Percentiles rank a stretch among this genome's conserved stretches.
Evolutionary conservation across 2,113 vertebrate species (phyloP).

Genomic region (Perca flavescens): DNA sequence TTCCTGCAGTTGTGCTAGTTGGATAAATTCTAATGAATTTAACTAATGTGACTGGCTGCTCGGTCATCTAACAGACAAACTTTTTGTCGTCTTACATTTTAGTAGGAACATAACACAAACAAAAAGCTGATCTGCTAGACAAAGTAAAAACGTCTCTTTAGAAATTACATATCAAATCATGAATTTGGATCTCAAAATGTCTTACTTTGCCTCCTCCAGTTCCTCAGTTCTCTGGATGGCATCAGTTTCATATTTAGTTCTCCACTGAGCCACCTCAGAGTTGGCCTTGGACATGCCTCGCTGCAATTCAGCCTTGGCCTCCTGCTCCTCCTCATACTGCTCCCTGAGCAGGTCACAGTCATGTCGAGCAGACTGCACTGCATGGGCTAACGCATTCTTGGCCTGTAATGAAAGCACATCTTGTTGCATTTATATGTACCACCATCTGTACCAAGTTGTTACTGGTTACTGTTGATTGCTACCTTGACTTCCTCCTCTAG

Average conservation of each 20-base stretch:
- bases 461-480: slow-evolving; percentile 77
- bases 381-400: slow-evolving; percentile 87
- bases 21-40: not conserved
- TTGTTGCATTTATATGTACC: not conserved
- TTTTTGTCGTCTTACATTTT: slow-evolving; percentile 94
- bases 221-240: slow-evolving; percentile 94
- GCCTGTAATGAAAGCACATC: slow-evolving; percentile 65
- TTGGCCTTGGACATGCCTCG: slow-evolving; percentile 88
- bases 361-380: slow-evolving; percentile 87
- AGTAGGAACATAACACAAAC: slow-evolving; percentile 89
- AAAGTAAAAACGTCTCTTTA: slow-evolving; percentile 57
- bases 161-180: not conserved
- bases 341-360: slow-evolving; percentile 87
- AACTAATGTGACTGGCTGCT: slow-evolving; percentile 58
- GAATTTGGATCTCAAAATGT: slow-evolving; percentile 12
- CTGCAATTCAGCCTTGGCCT: slow-evolving; percentile 87
- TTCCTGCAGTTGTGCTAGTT: not conserved
- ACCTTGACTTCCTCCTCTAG: slow-evolving; percentile 87
- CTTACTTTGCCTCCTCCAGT: slow-evolving; percentile 95
- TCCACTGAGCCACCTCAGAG: slow-evolving; percentile 91
- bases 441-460: not conserved
- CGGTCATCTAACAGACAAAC: slow-evolving; percentile 89
- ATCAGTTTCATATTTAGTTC: slow-evolving; percentile 95
- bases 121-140: slow-evolving; percentile 90
- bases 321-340: slow-evolving; percentile 87